Percentiles rank a stretch among this genome's conserved stretches.
Evolutionary conservation across 2,797 vertebrate species (phyloP).

Genomic region (Sphenodon punctatus): DNA sequence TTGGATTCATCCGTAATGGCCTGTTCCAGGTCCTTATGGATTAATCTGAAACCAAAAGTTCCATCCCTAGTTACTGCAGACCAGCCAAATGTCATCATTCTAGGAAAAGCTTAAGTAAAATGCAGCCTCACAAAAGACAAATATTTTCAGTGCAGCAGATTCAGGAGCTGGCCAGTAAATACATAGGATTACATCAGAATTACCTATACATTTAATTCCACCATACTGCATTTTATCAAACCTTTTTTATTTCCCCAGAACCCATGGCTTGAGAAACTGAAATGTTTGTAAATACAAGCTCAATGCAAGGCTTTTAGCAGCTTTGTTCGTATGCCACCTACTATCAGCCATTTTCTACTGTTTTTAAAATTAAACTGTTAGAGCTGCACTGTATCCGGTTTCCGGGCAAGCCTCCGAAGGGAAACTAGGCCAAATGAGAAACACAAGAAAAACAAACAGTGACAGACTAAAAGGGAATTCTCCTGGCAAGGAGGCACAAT

Average conservation of each 20-base stretch:
- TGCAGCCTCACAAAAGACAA: neutral
- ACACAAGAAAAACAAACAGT: slow-evolving; percentile 54
- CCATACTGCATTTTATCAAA: slow-evolving; percentile 24
- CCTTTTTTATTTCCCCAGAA: no score
- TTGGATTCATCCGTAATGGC: no score
- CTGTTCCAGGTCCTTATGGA: no score
- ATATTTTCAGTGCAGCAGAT: neutral
- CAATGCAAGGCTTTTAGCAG: slow-evolving; percentile 19
- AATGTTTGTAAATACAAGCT: slow-evolving; percentile 8
- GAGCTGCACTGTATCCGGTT: slow-evolving; percentile 23
- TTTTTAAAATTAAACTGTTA: slow-evolving; percentile 11
- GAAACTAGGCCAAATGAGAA: slow-evolving; percentile 51
- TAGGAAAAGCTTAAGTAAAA: slow-evolving; percentile 10
- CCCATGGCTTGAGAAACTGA: neutral
- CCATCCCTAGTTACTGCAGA: neutral
- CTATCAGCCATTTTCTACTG: neutral
- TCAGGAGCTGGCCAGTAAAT: neutral
- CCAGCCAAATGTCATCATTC: neutral
- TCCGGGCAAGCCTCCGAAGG: slow-evolving; percentile 41
- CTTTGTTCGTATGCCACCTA: neutral
- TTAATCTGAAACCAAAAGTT: no score
- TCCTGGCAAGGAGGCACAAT: slow-evolving; percentile 56
- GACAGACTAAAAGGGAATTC: slow-evolving; percentile 30
- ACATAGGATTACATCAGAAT: slow-evolving; percentile 15
- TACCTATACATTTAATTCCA: slow-evolving; percentile 46